Conservation (phyloP, 2,113 vertebrate species). For the Marcusenius ussheri region DNA sequence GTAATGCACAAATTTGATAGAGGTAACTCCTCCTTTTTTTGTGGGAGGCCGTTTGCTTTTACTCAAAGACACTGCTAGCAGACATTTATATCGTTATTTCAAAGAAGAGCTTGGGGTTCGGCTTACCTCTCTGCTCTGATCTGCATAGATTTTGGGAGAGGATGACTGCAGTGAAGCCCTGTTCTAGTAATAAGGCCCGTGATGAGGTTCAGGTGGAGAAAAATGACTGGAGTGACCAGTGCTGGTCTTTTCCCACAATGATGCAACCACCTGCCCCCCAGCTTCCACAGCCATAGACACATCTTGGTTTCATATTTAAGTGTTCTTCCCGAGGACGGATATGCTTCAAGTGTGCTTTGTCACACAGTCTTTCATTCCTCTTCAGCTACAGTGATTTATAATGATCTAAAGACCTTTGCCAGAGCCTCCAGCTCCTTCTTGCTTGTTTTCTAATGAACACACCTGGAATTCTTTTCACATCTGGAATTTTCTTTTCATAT, state of each 20-base stretch:
- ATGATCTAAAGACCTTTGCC: neutral
- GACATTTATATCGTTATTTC: conserved; percentile 17
- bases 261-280: neutral
- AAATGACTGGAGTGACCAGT: neutral
- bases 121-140: conserved; percentile 34
- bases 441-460: neutral
- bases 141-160: conserved; percentile 38
- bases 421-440: neutral
- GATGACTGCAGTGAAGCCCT: conserved; percentile 19
- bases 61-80: conserved; percentile 26
- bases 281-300: neutral
- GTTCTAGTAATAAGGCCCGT: neutral
- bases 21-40: neutral
- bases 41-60: conserved; percentile 15
- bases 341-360: neutral
- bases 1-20: neutral
- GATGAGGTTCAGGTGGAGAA: conserved; percentile 32
- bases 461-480: neutral
- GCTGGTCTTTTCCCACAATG: neutral
- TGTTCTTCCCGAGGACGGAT: neutral
- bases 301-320: neutral
- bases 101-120: conserved; percentile 21
- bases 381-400: neutral
- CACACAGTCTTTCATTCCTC: neutral
- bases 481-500: neutral